Conservation (phyloP, 2,113 vertebrate genomes). For the Sus scrofa region DNA sequence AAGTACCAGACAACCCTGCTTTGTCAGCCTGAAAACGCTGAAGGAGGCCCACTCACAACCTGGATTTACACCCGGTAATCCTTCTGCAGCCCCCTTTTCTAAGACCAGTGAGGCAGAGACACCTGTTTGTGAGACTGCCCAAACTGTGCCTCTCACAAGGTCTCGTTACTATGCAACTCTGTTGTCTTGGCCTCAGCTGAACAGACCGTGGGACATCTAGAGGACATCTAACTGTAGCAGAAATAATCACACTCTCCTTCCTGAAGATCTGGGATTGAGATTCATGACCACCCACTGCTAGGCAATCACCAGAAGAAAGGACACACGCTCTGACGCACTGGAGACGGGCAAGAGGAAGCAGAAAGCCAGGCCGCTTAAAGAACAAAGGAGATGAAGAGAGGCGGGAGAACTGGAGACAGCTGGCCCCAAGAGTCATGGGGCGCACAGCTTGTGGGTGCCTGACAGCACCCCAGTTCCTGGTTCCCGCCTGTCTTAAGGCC, state of each 20-base stretch:
- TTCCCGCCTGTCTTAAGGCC: background rate
- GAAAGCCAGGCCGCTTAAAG: conserved; percentile 1
- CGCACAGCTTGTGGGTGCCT: background rate
- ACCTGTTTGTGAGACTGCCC: background rate
- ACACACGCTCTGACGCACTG: background rate
- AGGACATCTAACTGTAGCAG: background rate
- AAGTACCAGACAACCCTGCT: background rate
- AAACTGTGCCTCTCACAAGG: background rate
- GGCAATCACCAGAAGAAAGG: background rate
- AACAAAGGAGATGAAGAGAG: conserved; percentile 25
- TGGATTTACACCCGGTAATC: background rate
- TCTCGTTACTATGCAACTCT: background rate
- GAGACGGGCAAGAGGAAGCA: conserved; percentile 34
- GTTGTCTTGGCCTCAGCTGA: background rate
- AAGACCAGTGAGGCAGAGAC: background rate
- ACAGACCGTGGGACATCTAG: background rate
- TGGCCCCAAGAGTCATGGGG: background rate
- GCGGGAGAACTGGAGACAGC: background rate
- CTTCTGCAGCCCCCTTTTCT: background rate
- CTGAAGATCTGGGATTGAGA: conserved; percentile 20
- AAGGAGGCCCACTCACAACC: background rate
- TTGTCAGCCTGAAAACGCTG: background rate
- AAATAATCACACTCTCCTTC: background rate
- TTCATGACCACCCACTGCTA: background rate
- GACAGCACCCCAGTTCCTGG: background rate